phyloP scores from a whole-genome alignment of 2,113 vertebrate species.

The Halcyon senegalensis region DNA sequence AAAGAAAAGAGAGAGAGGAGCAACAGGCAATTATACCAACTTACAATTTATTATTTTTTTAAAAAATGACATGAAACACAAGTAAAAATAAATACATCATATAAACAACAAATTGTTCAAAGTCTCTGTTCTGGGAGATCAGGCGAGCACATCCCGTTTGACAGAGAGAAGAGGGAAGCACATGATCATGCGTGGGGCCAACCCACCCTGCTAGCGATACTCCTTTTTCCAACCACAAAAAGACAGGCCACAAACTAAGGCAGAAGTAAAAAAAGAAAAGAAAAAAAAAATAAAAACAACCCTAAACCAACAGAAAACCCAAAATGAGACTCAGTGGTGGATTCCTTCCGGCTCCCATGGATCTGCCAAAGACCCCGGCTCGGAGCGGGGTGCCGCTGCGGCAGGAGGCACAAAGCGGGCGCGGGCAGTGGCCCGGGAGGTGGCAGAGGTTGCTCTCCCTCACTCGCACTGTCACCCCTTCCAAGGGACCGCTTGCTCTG shows the following conservation, averaged over 20 bases:
- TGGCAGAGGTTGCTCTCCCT: background rate
- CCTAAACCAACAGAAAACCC: background rate
- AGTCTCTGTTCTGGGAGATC: conserved; percentile 74
- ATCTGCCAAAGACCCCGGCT: background rate
- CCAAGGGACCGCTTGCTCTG: background rate
- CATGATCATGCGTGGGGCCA: conserved; percentile 71
- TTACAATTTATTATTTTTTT: conserved; percentile 83
- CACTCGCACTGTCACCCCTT: rapidly evolving
- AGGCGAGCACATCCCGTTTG: conserved; percentile 18
- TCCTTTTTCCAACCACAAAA: conserved; percentile 73
- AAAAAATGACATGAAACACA: conserved; percentile 88
- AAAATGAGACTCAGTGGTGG: conserved; percentile 28
- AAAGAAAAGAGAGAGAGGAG: conserved; percentile 13
- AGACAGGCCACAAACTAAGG: conserved; percentile 78
- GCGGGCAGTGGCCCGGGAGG: background rate
- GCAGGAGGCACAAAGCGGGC: background rate
- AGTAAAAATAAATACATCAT: conserved; percentile 88
- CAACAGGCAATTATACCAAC: conserved; percentile 81
- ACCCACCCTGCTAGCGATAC: conserved; percentile 67
- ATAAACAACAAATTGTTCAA: conserved; percentile 86
- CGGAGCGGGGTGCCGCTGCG: background rate
- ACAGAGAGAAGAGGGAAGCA: conserved; percentile 83
- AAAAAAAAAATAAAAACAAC: conserved; percentile 5
- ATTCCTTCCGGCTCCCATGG: conserved; percentile 7
- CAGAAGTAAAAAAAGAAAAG: conserved; percentile 64